Evolutionary conservation across 2,888 invertebrate genomes (phyloP).

Genomic region (Agrotis exclamationis): DNA sequence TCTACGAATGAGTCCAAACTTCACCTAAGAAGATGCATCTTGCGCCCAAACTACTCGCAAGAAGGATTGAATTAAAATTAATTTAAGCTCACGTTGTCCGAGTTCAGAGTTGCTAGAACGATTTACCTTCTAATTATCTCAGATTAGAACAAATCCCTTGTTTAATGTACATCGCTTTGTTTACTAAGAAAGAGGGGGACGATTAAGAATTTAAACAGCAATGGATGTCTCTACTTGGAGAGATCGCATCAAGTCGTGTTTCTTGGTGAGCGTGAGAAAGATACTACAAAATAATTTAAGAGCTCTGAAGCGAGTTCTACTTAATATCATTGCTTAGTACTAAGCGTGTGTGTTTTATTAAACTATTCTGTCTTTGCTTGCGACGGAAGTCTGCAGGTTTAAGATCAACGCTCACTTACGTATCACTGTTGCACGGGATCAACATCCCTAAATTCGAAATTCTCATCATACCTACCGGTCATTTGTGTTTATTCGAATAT

Average conservation of each 20-base stretch:
- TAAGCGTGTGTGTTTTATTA: constrained; percentile 61
- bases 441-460: too few relatives aligned
- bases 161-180: constrained; percentile 36
- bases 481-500: too few relatives aligned
- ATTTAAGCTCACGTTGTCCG: constrained; percentile 70
- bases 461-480: too few relatives aligned
- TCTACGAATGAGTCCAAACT: constrained; percentile 61
- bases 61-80: constrained; percentile 74
- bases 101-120: constrained; percentile 61
- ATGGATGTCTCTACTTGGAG: constrained; percentile 32
- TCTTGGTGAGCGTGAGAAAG: constrained; percentile 34
- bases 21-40: constrained; percentile 61
- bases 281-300: constrained; percentile 59
- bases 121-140: constrained; percentile 65
- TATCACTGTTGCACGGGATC: too few relatives aligned
- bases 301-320: constrained; percentile 51
- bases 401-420: background rate
- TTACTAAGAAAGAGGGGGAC: constrained; percentile 5
- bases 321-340: constrained; percentile 60
- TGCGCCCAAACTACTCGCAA: constrained; percentile 62
- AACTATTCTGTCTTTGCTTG: constrained; percentile 63
- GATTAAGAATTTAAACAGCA: constrained; percentile 30
- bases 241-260: constrained; percentile 25
- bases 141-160: constrained; percentile 30
- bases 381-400: constrained; percentile 62